Conservation (phyloP, 2,797 vertebrate species). For the Phataginus tetradactyla region DNA sequence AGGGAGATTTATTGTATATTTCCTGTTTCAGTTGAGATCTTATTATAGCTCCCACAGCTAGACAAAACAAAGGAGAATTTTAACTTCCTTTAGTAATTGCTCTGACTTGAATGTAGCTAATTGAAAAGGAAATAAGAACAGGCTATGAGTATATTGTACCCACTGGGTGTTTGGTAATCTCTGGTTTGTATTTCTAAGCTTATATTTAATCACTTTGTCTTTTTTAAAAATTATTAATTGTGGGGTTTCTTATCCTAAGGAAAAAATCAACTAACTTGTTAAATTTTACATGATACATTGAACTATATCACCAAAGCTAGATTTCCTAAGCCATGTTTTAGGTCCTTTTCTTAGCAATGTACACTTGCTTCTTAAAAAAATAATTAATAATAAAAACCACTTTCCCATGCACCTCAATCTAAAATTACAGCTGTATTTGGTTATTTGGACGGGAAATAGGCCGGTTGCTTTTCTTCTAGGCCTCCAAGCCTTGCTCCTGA, state of each 20-base stretch:
- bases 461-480: slow-evolving; percentile 65
- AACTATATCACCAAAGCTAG: background rate
- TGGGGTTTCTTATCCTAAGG: slow-evolving; percentile 19
- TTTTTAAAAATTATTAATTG: background rate
- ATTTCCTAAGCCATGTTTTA: background rate
- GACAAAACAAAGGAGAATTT: slow-evolving; percentile 75
- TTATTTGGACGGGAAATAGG: slow-evolving; percentile 67
- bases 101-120: slow-evolving; percentile 47
- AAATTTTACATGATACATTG: background rate
- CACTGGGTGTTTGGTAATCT: background rate
- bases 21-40: slow-evolving; percentile 74
- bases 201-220: slow-evolving; percentile 15
- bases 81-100: slow-evolving; percentile 74
- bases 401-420: slow-evolving; percentile 61
- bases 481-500: slow-evolving; percentile 52
- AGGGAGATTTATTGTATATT: slow-evolving; percentile 82
- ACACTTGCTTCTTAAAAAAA: slow-evolving; percentile 46
- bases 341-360: slow-evolving; percentile 29
- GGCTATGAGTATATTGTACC: background rate
- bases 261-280: slow-evolving; percentile 22
- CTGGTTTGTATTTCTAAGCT: slow-evolving; percentile 23
- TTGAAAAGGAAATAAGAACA: slow-evolving; percentile 58
- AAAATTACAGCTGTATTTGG: slow-evolving; percentile 74
- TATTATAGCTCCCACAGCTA: slow-evolving; percentile 77
- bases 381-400: slow-evolving; percentile 54